Evolutionary conservation across 2,113 vertebrate genomes (phyloP).

Genomic region (Piliocolobus tephrosceles): DNA sequence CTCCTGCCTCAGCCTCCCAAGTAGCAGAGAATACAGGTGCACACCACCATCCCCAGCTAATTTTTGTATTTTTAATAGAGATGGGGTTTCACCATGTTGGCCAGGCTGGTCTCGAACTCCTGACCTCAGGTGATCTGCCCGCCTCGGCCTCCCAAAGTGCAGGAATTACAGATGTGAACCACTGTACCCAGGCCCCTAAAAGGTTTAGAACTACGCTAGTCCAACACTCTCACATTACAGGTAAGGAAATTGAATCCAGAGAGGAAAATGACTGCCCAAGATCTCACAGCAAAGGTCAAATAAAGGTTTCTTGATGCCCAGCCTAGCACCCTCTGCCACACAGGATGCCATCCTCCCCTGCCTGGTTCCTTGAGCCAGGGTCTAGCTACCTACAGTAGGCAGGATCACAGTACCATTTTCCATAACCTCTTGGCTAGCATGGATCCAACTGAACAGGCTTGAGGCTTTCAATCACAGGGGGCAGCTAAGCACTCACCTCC

Average conservation of each 20-base stretch:
- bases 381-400: neutral
- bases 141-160: too few species aligned
- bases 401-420: neutral
- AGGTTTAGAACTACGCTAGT: neutral
- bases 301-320: neutral
- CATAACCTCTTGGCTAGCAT: neutral
- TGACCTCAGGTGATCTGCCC: too few species aligned
- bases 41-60: too few species aligned
- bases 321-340: neutral
- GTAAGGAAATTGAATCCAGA: neutral
- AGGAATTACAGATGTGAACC: too few species aligned
- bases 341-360: neutral
- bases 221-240: neutral
- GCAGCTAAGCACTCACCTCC: neutral
- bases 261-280: neutral
- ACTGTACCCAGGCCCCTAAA: too few species aligned
- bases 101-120: too few species aligned
- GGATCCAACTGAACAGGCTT: neutral
- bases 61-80: too few species aligned
- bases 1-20: too few species aligned
- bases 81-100: too few species aligned
- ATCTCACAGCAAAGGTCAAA: neutral
- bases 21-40: too few species aligned
- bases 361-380: neutral
- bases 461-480: neutral